These are phyloP conservation scores for Thunnus albacares DNA, from an alignment of 2,797 vertebrate genomes.

Conservation along the genomic window DNA sequence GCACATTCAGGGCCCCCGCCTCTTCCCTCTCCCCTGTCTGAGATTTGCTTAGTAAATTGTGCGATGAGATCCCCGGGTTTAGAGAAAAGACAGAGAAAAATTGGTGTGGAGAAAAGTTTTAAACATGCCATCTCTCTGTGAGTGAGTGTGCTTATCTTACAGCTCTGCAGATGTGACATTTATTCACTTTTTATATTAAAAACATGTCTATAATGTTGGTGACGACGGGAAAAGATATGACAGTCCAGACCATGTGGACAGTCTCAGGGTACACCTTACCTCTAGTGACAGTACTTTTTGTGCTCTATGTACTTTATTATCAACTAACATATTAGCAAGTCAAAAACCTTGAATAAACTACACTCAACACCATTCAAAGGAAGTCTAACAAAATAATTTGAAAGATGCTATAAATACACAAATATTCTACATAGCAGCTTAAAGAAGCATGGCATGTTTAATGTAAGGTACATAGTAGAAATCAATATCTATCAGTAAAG, in stretches of 20 bases:
- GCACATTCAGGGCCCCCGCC: conserved; percentile 79
- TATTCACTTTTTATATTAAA: neutral
- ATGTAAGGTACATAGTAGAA: neutral
- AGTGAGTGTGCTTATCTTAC: conserved; percentile 11
- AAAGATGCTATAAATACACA: too few species aligned
- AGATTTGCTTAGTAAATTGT: conserved; percentile 75
- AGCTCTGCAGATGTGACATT: conserved; percentile 1
- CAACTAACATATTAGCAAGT: neutral
- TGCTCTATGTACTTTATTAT: conserved; percentile 1
- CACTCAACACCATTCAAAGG: neutral
- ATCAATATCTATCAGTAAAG: neutral
- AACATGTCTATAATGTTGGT: neutral
- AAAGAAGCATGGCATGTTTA: neutral
- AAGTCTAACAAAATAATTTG: too few species aligned
- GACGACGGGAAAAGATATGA: neutral
- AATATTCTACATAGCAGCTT: too few species aligned
- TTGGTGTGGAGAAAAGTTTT: conserved; percentile 14
- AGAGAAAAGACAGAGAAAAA: conserved; percentile 37
- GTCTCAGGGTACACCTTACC: neutral
- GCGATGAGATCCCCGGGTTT: conserved; percentile 57
- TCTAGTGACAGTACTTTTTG: neutral
- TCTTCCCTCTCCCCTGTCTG: conserved; percentile 44
- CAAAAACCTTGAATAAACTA: neutral
- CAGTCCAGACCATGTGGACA: neutral
- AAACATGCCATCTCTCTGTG: conserved; percentile 3